These are phyloP conservation scores for Fulmarus glacialis DNA, from an alignment of 2,113 vertebrate species.

Conservation along the genomic window DNA sequence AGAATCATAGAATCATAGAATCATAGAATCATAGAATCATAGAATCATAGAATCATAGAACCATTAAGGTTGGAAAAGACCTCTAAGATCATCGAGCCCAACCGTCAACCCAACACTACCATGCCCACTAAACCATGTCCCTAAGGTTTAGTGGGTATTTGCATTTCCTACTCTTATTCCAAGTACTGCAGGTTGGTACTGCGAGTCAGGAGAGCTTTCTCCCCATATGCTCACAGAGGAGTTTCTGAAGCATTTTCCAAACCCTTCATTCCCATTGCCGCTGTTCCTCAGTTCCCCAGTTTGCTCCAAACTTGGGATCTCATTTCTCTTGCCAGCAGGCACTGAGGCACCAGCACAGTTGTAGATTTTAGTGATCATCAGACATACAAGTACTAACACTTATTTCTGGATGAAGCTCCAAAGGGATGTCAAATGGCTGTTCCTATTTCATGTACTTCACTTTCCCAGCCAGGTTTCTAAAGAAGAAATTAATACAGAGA, in stretches of 20 bases:
- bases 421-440: background rate
- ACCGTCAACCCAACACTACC: too few relatives aligned
- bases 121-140: too few relatives aligned
- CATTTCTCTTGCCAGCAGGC: background rate
- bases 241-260: background rate
- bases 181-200: background rate
- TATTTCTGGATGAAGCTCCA: background rate
- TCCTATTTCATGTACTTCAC: background rate
- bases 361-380: background rate
- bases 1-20: too few relatives aligned
- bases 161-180: background rate
- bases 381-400: background rate
- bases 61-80: too few relatives aligned
- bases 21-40: too few relatives aligned
- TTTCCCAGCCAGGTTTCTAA: background rate
- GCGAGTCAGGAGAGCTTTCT: background rate
- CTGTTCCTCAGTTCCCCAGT: background rate
- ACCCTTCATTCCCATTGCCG: background rate
- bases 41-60: too few relatives aligned
- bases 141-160: too few relatives aligned
- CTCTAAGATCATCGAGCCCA: too few relatives aligned
- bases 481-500: background rate
- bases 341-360: background rate
- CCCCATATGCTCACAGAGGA: background rate
- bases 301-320: background rate